Conservation (phyloP, 2,113 vertebrate species). For the Sebastes fasciatus region DNA sequence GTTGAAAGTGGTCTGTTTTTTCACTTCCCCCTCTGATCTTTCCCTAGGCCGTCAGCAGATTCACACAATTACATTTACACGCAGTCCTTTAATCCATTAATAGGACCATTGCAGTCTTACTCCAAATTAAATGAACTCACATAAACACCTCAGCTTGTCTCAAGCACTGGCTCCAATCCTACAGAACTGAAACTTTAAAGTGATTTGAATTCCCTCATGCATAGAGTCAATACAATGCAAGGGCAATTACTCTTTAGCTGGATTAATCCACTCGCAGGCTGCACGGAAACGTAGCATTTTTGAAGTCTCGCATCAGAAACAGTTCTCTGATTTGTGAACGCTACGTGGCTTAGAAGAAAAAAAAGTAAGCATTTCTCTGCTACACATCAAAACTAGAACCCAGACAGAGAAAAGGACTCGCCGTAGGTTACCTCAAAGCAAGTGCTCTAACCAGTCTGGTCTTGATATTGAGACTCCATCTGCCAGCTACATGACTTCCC, state of each 20-base stretch:
- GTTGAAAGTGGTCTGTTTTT: slow-evolving; percentile 55
- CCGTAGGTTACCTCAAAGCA: slow-evolving; percentile 52
- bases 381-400: slow-evolving; percentile 43
- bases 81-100: slow-evolving; percentile 75
- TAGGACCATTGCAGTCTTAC: slow-evolving; percentile 67
- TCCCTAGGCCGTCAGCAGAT: slow-evolving; percentile 70
- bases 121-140: slow-evolving; percentile 76
- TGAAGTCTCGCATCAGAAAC: slow-evolving; percentile 60
- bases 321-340: slow-evolving; percentile 46
- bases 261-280: slow-evolving; percentile 71
- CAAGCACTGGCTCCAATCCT: slow-evolving; percentile 61
- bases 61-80: slow-evolving; percentile 73
- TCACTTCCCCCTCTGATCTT: slow-evolving; percentile 27
- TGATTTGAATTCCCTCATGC: slow-evolving; percentile 75
- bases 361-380: slow-evolving; percentile 35
- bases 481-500: slow-evolving; percentile 60
- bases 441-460: slow-evolving; percentile 47
- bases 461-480: slow-evolving; percentile 58
- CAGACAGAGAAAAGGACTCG: slow-evolving; percentile 38
- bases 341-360: slow-evolving; percentile 14
- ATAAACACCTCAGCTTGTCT: slow-evolving; percentile 69
- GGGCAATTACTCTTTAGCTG: slow-evolving; percentile 72
- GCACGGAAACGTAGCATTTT: slow-evolving; percentile 45
- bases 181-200: slow-evolving; percentile 70
- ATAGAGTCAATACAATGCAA: slow-evolving; percentile 69